phyloP scores from a whole-genome alignment of 2,888 invertebrate genomes.

The Cheiracanthium punctorium region DNA sequence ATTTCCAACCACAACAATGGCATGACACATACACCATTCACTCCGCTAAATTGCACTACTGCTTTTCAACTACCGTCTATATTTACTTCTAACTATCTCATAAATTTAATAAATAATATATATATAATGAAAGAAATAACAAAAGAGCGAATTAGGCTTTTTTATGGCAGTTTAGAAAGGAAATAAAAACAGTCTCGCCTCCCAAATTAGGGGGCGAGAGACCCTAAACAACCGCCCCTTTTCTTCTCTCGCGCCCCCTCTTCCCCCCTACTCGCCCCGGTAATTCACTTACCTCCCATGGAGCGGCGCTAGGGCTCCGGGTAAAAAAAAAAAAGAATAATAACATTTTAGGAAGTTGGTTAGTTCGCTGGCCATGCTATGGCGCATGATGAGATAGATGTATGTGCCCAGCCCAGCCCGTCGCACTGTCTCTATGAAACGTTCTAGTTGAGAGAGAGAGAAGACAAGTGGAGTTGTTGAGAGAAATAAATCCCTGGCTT shows the following conservation, averaged over 20 bases:
- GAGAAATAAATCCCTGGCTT: not conserved
- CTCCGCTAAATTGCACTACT: too few species aligned
- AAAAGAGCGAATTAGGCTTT: not conserved
- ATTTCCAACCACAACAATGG: too few species aligned
- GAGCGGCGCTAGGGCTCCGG: not conserved
- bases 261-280: not conserved
- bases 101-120: not conserved
- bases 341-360: not conserved
- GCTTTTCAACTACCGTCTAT: too few species aligned
- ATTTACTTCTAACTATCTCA: too few species aligned
- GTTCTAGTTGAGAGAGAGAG: not conserved
- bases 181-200: not conserved
- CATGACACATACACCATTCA: too few species aligned
- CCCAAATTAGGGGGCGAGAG: constrained; percentile 3
- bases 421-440: not conserved
- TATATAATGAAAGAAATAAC: not conserved
- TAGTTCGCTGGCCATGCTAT: not conserved
- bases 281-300: constrained; percentile 8
- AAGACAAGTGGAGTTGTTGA: not conserved
- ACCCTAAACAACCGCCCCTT: not conserved
- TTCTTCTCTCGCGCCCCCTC: not conserved
- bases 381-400: not conserved
- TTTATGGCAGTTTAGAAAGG: not conserved
- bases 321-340: too few species aligned
- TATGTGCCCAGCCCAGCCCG: too few species aligned